phyloP scores from a whole-genome alignment of 2,888 invertebrate genomes.

The Lepidocyrtoides sp. region DNA sequence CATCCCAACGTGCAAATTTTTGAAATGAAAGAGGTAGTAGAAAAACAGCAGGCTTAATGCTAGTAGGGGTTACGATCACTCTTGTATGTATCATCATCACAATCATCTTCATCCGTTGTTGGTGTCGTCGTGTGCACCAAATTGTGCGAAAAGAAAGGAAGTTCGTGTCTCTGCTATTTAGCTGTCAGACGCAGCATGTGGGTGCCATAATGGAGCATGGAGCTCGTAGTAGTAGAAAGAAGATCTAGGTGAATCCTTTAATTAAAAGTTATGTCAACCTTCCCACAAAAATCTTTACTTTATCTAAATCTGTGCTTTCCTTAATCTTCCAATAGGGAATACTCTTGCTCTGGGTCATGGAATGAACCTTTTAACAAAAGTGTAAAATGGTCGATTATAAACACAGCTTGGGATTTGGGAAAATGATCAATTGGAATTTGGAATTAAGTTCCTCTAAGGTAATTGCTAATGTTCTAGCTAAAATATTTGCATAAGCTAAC shows the following conservation, averaged over 20 bases:
- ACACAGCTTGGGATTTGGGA: too few species aligned
- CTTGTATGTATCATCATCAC: conserved; percentile 23
- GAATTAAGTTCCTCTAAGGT: too few species aligned
- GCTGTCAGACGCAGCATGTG: conserved; percentile 71
- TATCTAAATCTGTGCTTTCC: conserved; percentile 7
- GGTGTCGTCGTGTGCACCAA: not conserved
- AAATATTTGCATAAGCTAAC: too few species aligned
- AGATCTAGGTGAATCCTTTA: conserved; percentile 56
- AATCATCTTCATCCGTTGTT: too few species aligned
- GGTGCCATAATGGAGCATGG: not conserved
- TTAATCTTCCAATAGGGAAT: not conserved
- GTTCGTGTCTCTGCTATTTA: not conserved
- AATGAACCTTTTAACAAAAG: not conserved
- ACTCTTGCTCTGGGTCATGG: not conserved
- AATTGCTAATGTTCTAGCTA: too few species aligned
- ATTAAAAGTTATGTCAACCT: conserved; percentile 73
- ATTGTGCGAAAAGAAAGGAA: conserved; percentile 40
- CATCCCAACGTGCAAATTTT: conserved; percentile 7
- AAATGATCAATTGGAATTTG: too few species aligned
- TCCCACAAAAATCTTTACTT: conserved; percentile 65
- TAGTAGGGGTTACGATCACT: not conserved
- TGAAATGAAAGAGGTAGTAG: conserved; percentile 22
- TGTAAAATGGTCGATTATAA: not conserved
- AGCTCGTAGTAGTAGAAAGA: not conserved
- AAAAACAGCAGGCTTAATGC: not conserved